phyloP scores from a whole-genome alignment of 2,888 invertebrate species.

The Tetheella fluctuosa region DNA sequence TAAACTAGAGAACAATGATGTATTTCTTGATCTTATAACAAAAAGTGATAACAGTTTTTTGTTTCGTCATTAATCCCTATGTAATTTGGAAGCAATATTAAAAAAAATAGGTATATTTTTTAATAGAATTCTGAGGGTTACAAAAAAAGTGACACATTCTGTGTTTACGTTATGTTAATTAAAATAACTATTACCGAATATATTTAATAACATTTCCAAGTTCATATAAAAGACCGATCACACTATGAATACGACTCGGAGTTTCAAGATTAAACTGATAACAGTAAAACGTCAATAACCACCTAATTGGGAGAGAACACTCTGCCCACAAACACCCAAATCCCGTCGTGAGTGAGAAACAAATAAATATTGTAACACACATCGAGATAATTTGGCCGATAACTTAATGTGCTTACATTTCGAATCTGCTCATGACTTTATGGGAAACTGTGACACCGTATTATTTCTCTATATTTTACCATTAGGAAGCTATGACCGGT shows the following conservation, averaged over 20 bases:
- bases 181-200: too few species aligned
- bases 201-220: too few species aligned
- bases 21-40: too few species aligned
- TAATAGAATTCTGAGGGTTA: too few species aligned
- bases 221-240: not conserved
- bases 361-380: conserved; percentile 83
- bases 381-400: conserved; percentile 79
- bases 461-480: conserved; percentile 35
- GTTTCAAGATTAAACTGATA: conserved; percentile 76
- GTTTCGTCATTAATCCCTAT: too few species aligned
- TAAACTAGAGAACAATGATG: not conserved
- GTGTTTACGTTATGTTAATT: too few species aligned
- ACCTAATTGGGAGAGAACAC: conserved; percentile 83
- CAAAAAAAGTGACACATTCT: too few species aligned
- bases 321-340: conserved; percentile 69
- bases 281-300: conserved; percentile 84
- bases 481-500: not conserved
- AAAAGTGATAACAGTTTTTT: too few species aligned
- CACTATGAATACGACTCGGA: conserved; percentile 71
- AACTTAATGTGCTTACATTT: conserved; percentile 84
- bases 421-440: conserved; percentile 83
- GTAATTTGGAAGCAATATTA: too few species aligned
- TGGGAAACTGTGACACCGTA: conserved; percentile 72
- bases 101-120: too few species aligned
- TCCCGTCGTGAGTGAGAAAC: conserved; percentile 73